A percentile compares a stretch with the other conserved stretches of the same genome.
These are phyloP conservation scores for Muricea muricata DNA, from an alignment of 92 coral and sea anemone genomes.

Conservation along the genomic window DNA sequence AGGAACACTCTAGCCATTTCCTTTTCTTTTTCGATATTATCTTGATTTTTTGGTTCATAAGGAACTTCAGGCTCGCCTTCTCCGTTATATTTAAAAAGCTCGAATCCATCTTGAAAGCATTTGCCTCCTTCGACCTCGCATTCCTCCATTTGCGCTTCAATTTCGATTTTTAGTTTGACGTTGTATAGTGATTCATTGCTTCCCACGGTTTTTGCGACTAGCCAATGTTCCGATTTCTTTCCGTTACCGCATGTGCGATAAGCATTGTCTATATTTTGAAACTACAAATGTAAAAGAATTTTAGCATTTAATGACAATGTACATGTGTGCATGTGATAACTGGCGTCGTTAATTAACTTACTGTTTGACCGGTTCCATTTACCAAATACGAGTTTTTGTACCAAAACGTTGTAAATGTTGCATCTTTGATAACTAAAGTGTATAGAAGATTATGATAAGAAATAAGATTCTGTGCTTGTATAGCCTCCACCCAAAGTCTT, in stretches of 20 bases:
- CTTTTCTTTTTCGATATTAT: neutral
- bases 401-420: neutral
- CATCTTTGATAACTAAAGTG: neutral
- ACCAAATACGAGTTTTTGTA: neutral
- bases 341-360: neutral
- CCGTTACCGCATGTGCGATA: neutral
- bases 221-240: neutral
- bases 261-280: no score
- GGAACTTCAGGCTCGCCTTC: neutral
- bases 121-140: neutral
- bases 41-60: neutral
- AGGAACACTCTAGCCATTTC: neutral
- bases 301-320: no score
- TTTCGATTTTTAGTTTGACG: neutral
- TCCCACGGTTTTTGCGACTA: neutral
- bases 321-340: no score
- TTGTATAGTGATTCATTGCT: neutral
- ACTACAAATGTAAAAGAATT: neutral
- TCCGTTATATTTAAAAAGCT: neutral
- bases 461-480: no score
- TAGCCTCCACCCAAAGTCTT: no score
- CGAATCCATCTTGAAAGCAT: conserved; percentile 3
- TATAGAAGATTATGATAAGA: neutral
- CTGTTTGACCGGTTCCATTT: neutral
- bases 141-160: neutral